Base-by-base conservation (phyloP, 2,797 vertebrate species). In the Myotis planiceps region DNA sequence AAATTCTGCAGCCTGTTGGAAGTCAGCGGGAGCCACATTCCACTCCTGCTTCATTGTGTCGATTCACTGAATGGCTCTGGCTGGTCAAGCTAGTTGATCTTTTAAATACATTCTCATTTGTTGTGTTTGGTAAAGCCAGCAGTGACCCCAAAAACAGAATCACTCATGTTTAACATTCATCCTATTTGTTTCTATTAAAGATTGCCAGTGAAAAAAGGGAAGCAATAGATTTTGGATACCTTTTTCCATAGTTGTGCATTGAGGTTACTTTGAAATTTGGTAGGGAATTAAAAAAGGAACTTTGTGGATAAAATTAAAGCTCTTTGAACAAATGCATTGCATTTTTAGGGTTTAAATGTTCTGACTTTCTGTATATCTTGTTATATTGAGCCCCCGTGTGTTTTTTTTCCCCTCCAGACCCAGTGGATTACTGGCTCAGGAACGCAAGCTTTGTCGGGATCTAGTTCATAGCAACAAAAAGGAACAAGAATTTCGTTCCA, bases 391-490 rank as follows among this genome's bases (percentile, higher is more conserved):
- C 37, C 37, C 88, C 63, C 19, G 23, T 81, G 95, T 92, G 94
- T 90, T 96, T 95, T 18, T 90, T 75, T 89, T 92, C 5, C n/a
- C 45, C 4, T 42, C 5, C 96, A 99, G 99, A 92, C 99, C 99
- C 47, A 99, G 99, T 90, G 99, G 99, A 80, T 98, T 99, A 97
- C 95, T 99, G 98, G 99, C 99, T 60, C 99, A 99, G 97, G 99
- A 99, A 93, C 99, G 99, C 51, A 99, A 99, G 94, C 98, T 99
- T 83, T 99, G 99, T 98, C 99, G 99, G 94, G 99, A 99, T 97
- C 99, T 99, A 29, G 99, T 99, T 95, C 99, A 99, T 97, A 99
- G 99, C 97, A 99, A 99, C 98, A 99, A 99, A 98, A 99, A 99
- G 39, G 99, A 99, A 96, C 99, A 99, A 97, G 99, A 99, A 96